Evolutionary conservation across 1,140 invertebrate species (phyloP), one percentile per base, ranked within the genome.

Genomic region (Drosophila hydei): DNA sequence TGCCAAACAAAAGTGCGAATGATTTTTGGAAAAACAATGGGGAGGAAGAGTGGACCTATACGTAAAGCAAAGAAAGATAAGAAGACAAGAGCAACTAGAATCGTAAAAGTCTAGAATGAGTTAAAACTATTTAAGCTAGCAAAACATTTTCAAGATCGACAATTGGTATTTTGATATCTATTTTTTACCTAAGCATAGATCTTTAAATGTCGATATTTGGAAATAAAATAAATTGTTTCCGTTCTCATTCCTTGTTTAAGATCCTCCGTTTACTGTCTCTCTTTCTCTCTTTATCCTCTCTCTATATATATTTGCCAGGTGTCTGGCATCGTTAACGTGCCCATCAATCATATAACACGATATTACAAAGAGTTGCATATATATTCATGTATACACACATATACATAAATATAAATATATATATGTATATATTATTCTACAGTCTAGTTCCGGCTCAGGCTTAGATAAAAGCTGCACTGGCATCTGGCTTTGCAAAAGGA

Each of bases 1-100:
- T 63, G 74, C 72, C 65, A 79, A 75, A 74, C 47, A 74, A 74
- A 54, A 59, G 23, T 75, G 51, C 36, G 56, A 69, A 63, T 76
- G 23, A 33, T 58, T 65, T 47, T 23, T 1, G 14, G 16, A 14
- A 19, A 16, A 3, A 19, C 16, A 27, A 47, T 16, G 21, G 14
- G 14, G 11, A 0, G 12, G 19, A 40, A 11, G 12, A 21, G 43
- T n/a, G 25, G 9, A 42, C 14, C 25, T 72, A 62, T 51, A 54
- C 59, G 40, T 64, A 61, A 58, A 71, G 40, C n/a, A n/a, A 71
- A 75, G 1, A 27, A 8, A 9, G 30, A 30, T 12, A 48, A 19
- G 7, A 27, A 11, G 3, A 33, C 7, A 36, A 27, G 4, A 30
- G n/a, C 8, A 48, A 63, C n/a, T n/a, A n/a, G 9, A 51, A 50